Evolutionary conservation across 2,888 invertebrate genomes (phyloP).

Genomic region (Ichneumon xanthorius): DNA sequence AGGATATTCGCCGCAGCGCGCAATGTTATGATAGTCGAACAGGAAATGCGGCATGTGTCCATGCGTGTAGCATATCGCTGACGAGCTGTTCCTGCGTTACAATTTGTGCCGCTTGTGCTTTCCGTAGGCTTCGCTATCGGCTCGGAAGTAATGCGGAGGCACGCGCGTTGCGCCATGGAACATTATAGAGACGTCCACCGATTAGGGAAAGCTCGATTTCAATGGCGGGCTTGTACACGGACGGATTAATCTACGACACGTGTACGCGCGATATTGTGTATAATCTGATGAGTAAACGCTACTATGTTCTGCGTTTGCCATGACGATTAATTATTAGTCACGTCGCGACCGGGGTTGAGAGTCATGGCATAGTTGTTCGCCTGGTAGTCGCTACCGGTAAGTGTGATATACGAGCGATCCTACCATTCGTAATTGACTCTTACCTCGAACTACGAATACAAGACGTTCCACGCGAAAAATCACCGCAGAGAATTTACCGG

Average conservation of each 20-base stretch:
- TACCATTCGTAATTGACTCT: slow-evolving; percentile 15
- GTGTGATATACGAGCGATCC: slow-evolving; percentile 6
- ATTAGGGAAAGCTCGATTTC: slow-evolving; percentile 9
- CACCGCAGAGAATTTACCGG: background rate
- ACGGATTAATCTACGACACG: slow-evolving; percentile 23
- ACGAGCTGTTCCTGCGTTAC: slow-evolving; percentile 28
- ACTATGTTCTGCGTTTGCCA: slow-evolving; percentile 9
- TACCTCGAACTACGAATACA: background rate
- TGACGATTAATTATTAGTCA: slow-evolving; percentile 61
- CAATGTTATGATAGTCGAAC: slow-evolving; percentile 44
- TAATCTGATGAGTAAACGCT: slow-evolving; percentile 5
- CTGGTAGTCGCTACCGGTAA: slow-evolving; percentile 38
- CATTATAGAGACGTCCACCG: slow-evolving; percentile 10
- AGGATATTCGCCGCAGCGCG: slow-evolving; percentile 21
- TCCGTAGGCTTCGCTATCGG: slow-evolving; percentile 8
- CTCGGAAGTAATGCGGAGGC: slow-evolving; percentile 38
- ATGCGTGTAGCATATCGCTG: slow-evolving; percentile 62
- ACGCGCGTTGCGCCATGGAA: slow-evolving; percentile 25
- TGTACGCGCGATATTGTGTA: slow-evolving; percentile 30
- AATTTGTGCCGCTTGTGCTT: slow-evolving; percentile 7
- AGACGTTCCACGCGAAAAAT: background rate
- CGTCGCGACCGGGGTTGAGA: slow-evolving; percentile 7
- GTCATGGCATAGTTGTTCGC: slow-evolving; percentile 27
- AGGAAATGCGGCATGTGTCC: slow-evolving; percentile 59
- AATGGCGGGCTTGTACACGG: background rate